Evolutionary conservation across 2,888 invertebrate species (phyloP).

Genomic region (Idaea aversata): DNA sequence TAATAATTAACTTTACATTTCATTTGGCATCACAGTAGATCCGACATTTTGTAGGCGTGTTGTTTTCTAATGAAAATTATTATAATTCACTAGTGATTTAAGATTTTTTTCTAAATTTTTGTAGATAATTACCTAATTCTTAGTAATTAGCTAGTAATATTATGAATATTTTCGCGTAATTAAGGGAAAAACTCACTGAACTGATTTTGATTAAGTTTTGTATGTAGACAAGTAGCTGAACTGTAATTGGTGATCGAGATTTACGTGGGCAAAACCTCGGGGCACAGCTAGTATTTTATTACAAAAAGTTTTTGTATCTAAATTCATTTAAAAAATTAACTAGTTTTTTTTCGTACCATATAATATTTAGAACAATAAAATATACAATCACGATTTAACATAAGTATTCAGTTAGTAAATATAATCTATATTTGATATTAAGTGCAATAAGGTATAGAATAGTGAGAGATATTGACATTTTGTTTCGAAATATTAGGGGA

Average conservation of each 20-base stretch:
- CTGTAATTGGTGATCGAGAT: no score
- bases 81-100: background rate
- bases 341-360: background rate
- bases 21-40: slow-evolving; percentile 77
- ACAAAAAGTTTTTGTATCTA: background rate
- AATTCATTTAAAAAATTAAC: no score
- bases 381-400: background rate
- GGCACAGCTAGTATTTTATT: background rate
- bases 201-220: no score
- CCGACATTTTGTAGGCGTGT: slow-evolving; percentile 46
- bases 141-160: background rate
- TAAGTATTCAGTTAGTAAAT: background rate
- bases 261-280: no score
- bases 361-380: background rate
- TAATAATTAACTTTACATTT: slow-evolving; percentile 57
- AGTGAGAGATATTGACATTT: background rate
- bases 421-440: background rate
- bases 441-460: background rate
- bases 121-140: background rate
- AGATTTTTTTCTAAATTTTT: background rate
- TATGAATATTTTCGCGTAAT: background rate
- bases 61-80: slow-evolving; percentile 6
- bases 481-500: background rate
- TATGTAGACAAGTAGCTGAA: no score
- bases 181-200: no score